These are phyloP conservation scores for Steinernema khuongi DNA, from an alignment of 1,140 invertebrate genomes.

Conservation along the genomic window DNA sequence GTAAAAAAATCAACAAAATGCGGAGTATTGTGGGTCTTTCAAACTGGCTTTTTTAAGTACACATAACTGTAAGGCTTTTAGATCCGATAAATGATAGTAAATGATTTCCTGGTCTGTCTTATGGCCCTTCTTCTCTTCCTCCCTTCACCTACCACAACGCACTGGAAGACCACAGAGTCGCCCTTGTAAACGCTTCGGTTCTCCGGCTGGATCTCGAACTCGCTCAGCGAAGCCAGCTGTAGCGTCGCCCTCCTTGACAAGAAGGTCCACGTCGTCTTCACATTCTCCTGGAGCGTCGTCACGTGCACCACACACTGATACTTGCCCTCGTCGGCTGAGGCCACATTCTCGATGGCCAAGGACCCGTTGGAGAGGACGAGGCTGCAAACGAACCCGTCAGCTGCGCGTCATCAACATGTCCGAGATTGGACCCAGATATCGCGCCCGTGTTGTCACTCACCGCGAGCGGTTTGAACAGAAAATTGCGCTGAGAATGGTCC, in stretches of 20 bases:
- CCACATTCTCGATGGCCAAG: constrained; percentile 23
- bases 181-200: constrained; percentile 23
- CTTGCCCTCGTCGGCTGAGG: constrained; percentile 27
- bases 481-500: no score
- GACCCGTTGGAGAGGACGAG: constrained; percentile 32
- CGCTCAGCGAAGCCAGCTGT: constrained; percentile 19
- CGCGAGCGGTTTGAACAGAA: no score
- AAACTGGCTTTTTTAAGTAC: no score
- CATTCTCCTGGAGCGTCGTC: constrained; percentile 20
- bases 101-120: no score
- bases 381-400: constrained; percentile 22
- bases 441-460: neutral
- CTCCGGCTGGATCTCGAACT: constrained; percentile 28
- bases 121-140: no score
- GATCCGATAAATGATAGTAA: no score
- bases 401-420: neutral
- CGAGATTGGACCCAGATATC: neutral
- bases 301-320: constrained; percentile 43
- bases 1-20: no score
- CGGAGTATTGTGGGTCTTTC: no score
- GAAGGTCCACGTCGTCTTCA: constrained; percentile 36
- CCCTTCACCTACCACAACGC: constrained; percentile 19
- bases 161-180: constrained; percentile 31
- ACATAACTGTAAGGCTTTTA: no score
- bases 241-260: constrained; percentile 31